These are phyloP conservation scores for Agrochola lota DNA, from an alignment of 2,888 invertebrate species.

Conservation along the genomic window DNA sequence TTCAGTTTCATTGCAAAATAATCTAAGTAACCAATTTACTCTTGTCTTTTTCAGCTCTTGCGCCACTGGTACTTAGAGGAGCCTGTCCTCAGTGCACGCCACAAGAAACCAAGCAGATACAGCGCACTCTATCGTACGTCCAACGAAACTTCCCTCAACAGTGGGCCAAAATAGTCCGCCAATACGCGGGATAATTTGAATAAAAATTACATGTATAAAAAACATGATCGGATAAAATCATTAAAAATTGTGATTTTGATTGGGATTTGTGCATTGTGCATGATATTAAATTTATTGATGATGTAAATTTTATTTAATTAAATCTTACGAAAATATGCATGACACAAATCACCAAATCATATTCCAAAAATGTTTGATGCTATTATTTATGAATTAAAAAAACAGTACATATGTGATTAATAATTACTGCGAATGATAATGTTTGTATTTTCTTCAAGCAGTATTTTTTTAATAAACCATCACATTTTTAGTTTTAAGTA, in stretches of 20 bases:
- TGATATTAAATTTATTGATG: constrained; percentile 12
- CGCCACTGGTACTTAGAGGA: constrained; percentile 93
- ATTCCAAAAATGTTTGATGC: constrained; percentile 43
- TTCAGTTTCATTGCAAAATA: background rate
- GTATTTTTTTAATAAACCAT: constrained; percentile 1
- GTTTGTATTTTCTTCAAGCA: background rate
- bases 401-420: background rate
- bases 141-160: constrained; percentile 94
- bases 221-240: constrained; percentile 47
- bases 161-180: constrained; percentile 93
- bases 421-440: background rate
- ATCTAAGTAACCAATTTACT: background rate
- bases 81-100: constrained; percentile 93
- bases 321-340: constrained; percentile 16
- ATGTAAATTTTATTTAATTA: background rate
- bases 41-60: constrained; percentile 91
- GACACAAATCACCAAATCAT: constrained; percentile 46
- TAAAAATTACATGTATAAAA: constrained; percentile 27
- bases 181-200: constrained; percentile 90
- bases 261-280: constrained; percentile 52
- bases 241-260: constrained; percentile 48
- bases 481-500: constrained; percentile 26
- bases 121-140: constrained; percentile 93
- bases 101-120: constrained; percentile 93
- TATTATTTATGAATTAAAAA: constrained; percentile 37